phyloP scores from a whole-genome alignment of 2,113 vertebrate species.

The Monopterus albus region DNA sequence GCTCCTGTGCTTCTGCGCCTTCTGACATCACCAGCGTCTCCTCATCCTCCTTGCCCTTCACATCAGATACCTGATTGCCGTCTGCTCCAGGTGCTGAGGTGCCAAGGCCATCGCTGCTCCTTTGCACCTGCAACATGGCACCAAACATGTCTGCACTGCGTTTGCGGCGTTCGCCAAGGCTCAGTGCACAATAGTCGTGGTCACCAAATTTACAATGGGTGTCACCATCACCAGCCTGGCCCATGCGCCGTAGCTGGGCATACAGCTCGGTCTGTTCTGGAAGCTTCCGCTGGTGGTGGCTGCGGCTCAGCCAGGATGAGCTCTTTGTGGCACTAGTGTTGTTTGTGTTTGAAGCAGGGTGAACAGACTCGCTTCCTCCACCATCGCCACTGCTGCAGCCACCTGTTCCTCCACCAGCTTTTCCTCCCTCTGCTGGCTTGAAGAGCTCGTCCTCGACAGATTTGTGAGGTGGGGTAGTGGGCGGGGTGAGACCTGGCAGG shows the following conservation, averaged over 20 bases:
- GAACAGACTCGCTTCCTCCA: constrained; percentile 23
- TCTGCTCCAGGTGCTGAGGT: constrained; percentile 19
- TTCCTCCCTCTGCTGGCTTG: constrained; percentile 88
- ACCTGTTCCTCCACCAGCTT: constrained; percentile 12
- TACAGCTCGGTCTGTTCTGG: constrained; percentile 94
- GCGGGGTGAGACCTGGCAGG: constrained; percentile 91
- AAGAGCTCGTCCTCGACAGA: constrained; percentile 94
- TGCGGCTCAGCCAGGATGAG: constrained; percentile 59
- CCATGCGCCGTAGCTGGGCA: constrained; percentile 87
- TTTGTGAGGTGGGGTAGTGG: constrained; percentile 97
- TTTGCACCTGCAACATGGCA: constrained; percentile 59
- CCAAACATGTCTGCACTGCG: constrained; percentile 65
- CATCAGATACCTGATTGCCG: constrained; percentile 36
- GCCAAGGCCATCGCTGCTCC: constrained; percentile 40
- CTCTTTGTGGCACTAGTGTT: constrained; percentile 58
- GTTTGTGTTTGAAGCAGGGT: constrained; percentile 62
- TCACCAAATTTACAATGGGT: constrained; percentile 88
- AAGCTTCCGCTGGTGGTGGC: constrained; percentile 84
- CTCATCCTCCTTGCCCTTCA: constrained; percentile 36
- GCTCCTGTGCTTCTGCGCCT: not conserved
- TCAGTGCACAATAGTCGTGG: constrained; percentile 94
- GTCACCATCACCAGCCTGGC: constrained; percentile 67
- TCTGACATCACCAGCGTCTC: constrained; percentile 22
- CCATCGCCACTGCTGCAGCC: not conserved
- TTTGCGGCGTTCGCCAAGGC: constrained; percentile 77